Percentiles rank a stretch among this genome's conserved stretches.
Evolutionary conservation across 2,113 vertebrate species (phyloP).

Genomic region (Arizona elegans): DNA sequence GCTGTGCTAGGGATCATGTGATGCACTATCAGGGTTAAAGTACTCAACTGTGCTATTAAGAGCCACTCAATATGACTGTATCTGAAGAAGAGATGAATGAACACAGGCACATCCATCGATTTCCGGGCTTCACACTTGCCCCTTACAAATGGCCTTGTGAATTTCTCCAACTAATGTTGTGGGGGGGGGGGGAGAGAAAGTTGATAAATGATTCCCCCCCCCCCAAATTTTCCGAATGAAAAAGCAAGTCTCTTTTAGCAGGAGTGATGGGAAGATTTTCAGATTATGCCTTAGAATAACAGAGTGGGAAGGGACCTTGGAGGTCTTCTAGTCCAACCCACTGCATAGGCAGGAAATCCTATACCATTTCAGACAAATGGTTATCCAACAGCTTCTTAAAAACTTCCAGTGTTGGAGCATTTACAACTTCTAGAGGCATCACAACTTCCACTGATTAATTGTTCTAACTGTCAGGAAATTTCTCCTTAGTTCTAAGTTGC

Average conservation of each 20-base stretch:
- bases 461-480: no score
- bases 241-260: not conserved
- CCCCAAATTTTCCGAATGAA: not conserved
- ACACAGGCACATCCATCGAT: not conserved
- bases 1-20: not conserved
- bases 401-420: no score
- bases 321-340: no score
- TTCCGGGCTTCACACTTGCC: not conserved
- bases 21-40: not conserved
- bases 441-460: no score
- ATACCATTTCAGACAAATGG: no score
- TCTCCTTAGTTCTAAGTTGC: no score
- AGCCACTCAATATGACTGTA: not conserved
- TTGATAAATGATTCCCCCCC: not conserved
- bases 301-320: no score
- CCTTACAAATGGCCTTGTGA: not conserved
- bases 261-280: not conserved
- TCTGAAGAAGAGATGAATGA: not conserved
- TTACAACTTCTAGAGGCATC: no score
- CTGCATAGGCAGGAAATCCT: no score
- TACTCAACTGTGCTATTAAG: not conserved
- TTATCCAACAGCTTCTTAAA: no score
- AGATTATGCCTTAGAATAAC: not conserved
- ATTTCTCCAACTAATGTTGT: not conserved
- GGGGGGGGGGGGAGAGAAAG: not conserved